Conservation (phyloP, 2,113 vertebrate genomes). For the Megaceryle maxima region DNA sequence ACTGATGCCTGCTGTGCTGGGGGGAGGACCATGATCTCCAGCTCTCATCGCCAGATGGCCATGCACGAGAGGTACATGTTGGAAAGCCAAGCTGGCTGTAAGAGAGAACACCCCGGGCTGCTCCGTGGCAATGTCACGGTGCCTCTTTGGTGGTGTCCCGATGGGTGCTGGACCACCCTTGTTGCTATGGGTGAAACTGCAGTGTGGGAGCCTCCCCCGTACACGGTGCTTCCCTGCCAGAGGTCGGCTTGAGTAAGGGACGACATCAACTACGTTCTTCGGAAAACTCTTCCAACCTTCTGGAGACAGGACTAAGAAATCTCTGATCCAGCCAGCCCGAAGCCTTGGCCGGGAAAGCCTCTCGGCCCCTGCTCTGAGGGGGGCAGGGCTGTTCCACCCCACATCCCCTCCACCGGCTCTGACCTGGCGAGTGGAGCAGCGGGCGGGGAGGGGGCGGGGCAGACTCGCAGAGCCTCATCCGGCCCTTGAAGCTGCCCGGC, state of each 20-base stretch:
- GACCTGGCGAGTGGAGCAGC: not conserved
- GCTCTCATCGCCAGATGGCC: not conserved
- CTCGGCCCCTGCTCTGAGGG: too few relatives aligned
- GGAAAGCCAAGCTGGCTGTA: not conserved
- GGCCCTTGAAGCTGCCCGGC: not conserved
- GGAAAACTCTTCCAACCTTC: not conserved
- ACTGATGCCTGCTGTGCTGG: accelerated
- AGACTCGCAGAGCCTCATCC: not conserved
- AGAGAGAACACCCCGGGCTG: not conserved
- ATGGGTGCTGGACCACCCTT: not conserved
- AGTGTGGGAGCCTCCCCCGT: not conserved
- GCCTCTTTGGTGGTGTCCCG: not conserved
- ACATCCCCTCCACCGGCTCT: not conserved
- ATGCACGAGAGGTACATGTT: accelerated
- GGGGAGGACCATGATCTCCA: accelerated
- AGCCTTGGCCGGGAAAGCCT: not conserved
- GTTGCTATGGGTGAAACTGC: accelerated
- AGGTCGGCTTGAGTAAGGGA: too few relatives aligned
- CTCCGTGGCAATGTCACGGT: accelerated
- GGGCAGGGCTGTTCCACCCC: not conserved
- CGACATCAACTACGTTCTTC: too few relatives aligned
- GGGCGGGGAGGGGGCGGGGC: not conserved
- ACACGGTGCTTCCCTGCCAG: not conserved
- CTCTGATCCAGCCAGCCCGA: accelerated
- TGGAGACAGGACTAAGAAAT: not conserved